Conservation (phyloP, 2,888 invertebrate species). For the Caenorhabditis imperialis region DNA sequence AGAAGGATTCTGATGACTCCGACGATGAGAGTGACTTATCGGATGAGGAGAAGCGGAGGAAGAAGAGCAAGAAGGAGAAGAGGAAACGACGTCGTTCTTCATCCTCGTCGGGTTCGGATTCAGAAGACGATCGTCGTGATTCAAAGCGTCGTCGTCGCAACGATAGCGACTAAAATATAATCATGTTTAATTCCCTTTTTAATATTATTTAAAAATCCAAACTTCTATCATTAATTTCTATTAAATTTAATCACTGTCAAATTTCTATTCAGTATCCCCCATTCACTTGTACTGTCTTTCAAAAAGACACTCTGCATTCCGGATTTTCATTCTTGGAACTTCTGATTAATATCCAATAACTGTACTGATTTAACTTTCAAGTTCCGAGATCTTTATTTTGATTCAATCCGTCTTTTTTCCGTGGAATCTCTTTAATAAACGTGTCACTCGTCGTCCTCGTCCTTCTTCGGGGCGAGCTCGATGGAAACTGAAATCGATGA, state of each 20-base stretch:
- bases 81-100: slow-evolving; percentile 20
- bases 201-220: background rate
- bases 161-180: background rate
- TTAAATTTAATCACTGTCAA: background rate
- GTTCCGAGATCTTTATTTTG: slow-evolving; percentile 20
- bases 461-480: slow-evolving; percentile 21
- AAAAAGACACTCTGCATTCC: background rate
- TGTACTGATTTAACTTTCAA: too few relatives aligned
- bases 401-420: background rate
- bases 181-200: slow-evolving; percentile 2
- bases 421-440: background rate
- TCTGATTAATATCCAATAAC: too few relatives aligned
- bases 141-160: slow-evolving; percentile 26
- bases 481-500: slow-evolving; percentile 26
- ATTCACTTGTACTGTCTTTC: too few relatives aligned
- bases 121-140: slow-evolving; percentile 21
- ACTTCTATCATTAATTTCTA: background rate
- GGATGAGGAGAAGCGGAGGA: slow-evolving; percentile 20
- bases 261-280: background rate
- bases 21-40: slow-evolving; percentile 5
- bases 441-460: slow-evolving; percentile 34
- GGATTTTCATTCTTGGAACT: too few relatives aligned
- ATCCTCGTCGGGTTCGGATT: slow-evolving; percentile 23
- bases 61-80: slow-evolving; percentile 44
- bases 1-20: slow-evolving; percentile 11